phyloP scores from a whole-genome alignment of 2,888 invertebrate species.

The Orthonevra nobilis region DNA sequence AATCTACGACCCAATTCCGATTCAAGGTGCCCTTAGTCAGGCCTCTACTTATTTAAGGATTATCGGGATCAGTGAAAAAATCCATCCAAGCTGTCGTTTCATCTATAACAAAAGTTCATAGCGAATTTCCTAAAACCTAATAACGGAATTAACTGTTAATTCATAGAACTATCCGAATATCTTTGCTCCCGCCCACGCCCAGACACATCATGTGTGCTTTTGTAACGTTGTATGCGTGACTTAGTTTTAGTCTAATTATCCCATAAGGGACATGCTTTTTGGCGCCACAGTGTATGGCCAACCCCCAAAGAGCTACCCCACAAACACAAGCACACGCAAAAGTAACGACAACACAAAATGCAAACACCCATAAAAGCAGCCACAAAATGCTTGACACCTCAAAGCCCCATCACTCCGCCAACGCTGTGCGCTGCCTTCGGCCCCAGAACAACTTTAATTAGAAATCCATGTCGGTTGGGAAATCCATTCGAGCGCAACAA shows the following conservation, averaged over 20 bases:
- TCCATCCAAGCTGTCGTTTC: too few relatives aligned
- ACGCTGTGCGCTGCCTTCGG: too few relatives aligned
- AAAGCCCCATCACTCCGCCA: constrained; percentile 27
- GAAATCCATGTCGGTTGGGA: constrained; percentile 54
- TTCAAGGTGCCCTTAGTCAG: too few relatives aligned
- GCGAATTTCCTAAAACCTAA: constrained; percentile 4
- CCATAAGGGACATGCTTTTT: constrained; percentile 29
- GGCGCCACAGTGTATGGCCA: background rate
- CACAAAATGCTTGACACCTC: constrained; percentile 53
- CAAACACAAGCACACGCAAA: background rate
- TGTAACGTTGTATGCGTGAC: background rate
- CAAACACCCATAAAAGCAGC: constrained; percentile 52
- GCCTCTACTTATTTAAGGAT: too few relatives aligned
- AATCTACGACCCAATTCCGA: too few relatives aligned
- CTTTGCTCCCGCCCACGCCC: background rate
- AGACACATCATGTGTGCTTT: too few relatives aligned
- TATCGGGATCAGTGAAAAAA: too few relatives aligned
- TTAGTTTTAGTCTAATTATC: constrained; percentile 14
- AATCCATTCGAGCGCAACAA: constrained; percentile 18
- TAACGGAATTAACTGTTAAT: constrained; percentile 14
- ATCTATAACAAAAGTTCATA: too few relatives aligned
- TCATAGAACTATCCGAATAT: constrained; percentile 6
- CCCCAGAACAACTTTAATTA: constrained; percentile 59
- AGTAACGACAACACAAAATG: constrained; percentile 27
- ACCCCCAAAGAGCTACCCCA: background rate